These are phyloP conservation scores for Nudaria mundana DNA, from an alignment of 2,888 invertebrate species.

Conservation along the genomic window DNA sequence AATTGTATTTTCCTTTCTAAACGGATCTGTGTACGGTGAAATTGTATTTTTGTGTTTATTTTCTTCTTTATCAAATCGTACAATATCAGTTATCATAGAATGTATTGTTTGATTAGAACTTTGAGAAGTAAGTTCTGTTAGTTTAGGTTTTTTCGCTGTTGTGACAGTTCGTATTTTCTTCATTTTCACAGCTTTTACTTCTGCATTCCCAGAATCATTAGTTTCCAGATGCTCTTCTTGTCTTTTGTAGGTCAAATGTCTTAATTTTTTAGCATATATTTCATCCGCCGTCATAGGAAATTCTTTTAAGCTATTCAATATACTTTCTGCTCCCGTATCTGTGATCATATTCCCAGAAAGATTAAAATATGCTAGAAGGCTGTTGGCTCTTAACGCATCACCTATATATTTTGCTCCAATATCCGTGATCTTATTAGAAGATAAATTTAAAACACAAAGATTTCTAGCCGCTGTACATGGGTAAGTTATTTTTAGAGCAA, in stretches of 20 bases:
- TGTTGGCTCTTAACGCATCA: constrained; percentile 51
- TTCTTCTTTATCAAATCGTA: background rate
- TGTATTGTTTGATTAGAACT: background rate
- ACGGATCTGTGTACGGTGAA: constrained; percentile 45
- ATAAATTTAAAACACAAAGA: constrained; percentile 50
- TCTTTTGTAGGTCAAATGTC: constrained; percentile 38
- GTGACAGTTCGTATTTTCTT: background rate
- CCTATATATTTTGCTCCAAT: constrained; percentile 47
- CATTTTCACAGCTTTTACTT: background rate
- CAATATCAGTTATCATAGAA: background rate
- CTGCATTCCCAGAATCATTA: constrained; percentile 17
- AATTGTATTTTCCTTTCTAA: constrained; percentile 27
- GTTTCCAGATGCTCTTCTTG: constrained; percentile 33
- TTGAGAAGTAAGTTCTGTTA: background rate
- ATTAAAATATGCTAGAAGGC: constrained; percentile 58
- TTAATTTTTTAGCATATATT: constrained; percentile 25
- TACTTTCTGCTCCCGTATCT: constrained; percentile 45
- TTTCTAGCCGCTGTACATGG: constrained; percentile 35
- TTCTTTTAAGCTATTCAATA: constrained; percentile 36
- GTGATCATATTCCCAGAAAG: constrained; percentile 51
- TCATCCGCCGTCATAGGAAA: constrained; percentile 41
- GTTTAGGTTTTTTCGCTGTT: background rate
- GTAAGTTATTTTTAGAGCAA: constrained; percentile 34
- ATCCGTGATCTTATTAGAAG: constrained; percentile 58
- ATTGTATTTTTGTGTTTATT: constrained; percentile 24